These are phyloP conservation scores for Oreochromis mossambicus DNA, from an alignment of 2,797 vertebrate genomes.

Conservation along the genomic window DNA sequence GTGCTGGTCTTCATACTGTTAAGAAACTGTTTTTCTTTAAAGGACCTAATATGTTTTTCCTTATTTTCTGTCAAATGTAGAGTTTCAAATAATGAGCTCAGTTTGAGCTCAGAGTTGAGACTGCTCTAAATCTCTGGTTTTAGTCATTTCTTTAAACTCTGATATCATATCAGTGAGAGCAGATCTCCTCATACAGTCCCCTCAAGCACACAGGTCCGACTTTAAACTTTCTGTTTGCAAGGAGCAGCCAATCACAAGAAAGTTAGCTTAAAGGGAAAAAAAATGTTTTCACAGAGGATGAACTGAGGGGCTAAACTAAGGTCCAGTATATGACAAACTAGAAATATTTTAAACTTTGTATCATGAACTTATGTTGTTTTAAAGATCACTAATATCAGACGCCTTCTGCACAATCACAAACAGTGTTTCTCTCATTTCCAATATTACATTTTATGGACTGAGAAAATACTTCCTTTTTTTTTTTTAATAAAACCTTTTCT, in stretches of 20 bases:
- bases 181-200: not conserved
- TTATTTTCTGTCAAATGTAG: not conserved
- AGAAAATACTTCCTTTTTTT: not conserved
- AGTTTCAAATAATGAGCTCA: not conserved
- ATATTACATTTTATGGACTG: not conserved
- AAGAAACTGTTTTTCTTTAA: not conserved
- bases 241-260: not conserved
- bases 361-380: accelerated
- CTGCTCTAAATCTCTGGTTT: not conserved
- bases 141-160: not conserved
- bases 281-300: not conserved
- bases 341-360: not conserved
- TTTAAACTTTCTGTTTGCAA: not conserved
- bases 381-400: not conserved
- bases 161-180: not conserved
- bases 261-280: accelerated
- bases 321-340: not conserved
- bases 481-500: not conserved
- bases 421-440: not conserved
- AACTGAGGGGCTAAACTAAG: not conserved
- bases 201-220: not conserved
- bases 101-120: not conserved
- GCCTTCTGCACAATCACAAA: not conserved
- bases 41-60: not conserved
- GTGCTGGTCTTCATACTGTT: not conserved